These are phyloP conservation scores for Ctena decussata DNA, from an alignment of 2,888 invertebrate species.

Conservation along the genomic window DNA sequence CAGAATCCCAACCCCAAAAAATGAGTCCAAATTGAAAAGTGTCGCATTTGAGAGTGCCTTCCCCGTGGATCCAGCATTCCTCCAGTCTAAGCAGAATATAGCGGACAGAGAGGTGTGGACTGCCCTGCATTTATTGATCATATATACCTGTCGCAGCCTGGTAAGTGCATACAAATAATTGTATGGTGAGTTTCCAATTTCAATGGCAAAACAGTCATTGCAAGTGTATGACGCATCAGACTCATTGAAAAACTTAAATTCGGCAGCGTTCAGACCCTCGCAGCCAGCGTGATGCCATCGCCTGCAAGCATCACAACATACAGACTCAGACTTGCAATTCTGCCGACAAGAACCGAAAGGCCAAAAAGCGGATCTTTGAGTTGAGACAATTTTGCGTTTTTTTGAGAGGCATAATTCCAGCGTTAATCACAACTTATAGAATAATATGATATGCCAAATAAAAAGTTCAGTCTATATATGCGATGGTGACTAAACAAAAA, in stretches of 20 bases:
- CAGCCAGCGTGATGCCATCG: neutral
- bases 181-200: neutral
- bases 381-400: too few relatives aligned
- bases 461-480: too few relatives aligned
- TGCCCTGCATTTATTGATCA: neutral
- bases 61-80: too few relatives aligned
- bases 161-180: neutral
- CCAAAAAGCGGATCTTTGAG: neutral
- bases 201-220: neutral
- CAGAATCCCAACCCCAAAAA: neutral
- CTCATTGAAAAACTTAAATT: neutral
- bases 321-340: neutral
- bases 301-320: neutral
- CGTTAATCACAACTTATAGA: too few relatives aligned
- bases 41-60: constrained; percentile 15
- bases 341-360: neutral
- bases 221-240: neutral
- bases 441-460: too few relatives aligned
- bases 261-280: neutral
- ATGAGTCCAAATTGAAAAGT: neutral
- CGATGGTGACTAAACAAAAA: too few relatives aligned
- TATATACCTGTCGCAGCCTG: neutral
- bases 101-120: neutral
- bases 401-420: too few relatives aligned
- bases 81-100: constrained; percentile 22